Conservation (phyloP, 1,140 invertebrate species). For the Drosophila eugracilis region DNA sequence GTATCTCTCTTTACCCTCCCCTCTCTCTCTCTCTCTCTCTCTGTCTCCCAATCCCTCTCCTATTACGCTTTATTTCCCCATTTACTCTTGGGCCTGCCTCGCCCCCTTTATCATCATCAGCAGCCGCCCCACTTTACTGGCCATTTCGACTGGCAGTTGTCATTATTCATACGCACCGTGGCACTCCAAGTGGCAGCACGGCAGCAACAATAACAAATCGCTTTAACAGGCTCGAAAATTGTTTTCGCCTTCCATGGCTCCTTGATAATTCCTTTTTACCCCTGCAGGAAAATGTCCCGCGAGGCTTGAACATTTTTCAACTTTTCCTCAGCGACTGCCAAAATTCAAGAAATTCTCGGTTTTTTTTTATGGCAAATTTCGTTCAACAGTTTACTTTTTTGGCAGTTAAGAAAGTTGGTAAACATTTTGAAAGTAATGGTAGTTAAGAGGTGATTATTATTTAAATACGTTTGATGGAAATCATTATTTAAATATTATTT, state of each 20-base stretch:
- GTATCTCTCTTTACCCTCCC: constrained; percentile 4
- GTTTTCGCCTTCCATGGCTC: constrained; percentile 30
- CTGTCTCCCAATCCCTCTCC: background rate
- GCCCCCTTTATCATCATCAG: constrained; percentile 20
- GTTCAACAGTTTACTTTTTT: background rate
- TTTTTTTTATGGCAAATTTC: constrained; percentile 6
- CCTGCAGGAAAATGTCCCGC: constrained; percentile 5
- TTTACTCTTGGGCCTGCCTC: background rate
- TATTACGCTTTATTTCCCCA: background rate
- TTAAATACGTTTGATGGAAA: too few relatives aligned
- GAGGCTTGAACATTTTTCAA: constrained; percentile 48
- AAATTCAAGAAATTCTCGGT: constrained; percentile 9
- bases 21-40: background rate
- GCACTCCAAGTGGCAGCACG: constrained; percentile 28
- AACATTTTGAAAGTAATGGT: too few relatives aligned
- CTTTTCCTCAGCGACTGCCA: constrained; percentile 15
- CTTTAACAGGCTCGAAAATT: constrained; percentile 65
- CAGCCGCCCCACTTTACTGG: constrained; percentile 19
- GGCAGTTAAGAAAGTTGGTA: background rate
- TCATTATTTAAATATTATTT: too few relatives aligned
- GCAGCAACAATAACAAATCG: constrained; percentile 67
- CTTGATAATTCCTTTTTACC: constrained; percentile 20
- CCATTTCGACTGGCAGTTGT: constrained; percentile 70
- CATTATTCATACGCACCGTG: constrained; percentile 76
- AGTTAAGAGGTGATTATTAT: too few relatives aligned